Evolutionary conservation across 2,888 invertebrate genomes (phyloP).

Genomic region (Phasia obesa): DNA sequence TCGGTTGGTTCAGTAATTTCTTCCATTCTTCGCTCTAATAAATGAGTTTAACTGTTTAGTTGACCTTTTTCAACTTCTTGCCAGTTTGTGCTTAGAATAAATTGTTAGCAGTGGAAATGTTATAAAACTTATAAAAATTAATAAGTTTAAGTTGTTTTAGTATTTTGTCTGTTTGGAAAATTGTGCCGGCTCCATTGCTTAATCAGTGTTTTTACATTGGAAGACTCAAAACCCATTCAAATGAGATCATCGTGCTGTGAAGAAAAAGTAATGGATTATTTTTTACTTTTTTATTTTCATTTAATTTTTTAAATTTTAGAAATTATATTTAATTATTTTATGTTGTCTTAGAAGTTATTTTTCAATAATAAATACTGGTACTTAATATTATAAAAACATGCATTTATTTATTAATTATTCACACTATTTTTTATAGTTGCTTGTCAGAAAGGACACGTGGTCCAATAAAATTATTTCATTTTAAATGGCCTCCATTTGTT

Average conservation of each 20-base stretch:
- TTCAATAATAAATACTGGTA: too few relatives aligned
- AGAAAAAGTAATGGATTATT: background rate
- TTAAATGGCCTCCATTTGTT: too few relatives aligned
- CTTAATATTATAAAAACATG: too few relatives aligned
- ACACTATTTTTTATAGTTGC: background rate
- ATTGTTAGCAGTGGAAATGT: conserved; percentile 9
- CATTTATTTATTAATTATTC: background rate
- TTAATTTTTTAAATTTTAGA: too few relatives aligned
- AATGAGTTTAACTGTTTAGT: conserved; percentile 8
- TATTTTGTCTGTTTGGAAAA: background rate
- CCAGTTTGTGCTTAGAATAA: background rate
- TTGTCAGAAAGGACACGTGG: too few relatives aligned
- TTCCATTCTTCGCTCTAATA: background rate
- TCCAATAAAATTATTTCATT: too few relatives aligned
- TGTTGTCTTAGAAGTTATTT: too few relatives aligned
- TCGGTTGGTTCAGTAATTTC: background rate
- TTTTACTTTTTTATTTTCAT: background rate
- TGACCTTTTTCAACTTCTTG: conserved; percentile 46
- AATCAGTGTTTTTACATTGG: background rate
- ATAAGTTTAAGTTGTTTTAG: background rate
- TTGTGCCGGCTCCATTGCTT: conserved; percentile 13
- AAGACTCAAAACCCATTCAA: background rate
- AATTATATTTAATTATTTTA: too few relatives aligned
- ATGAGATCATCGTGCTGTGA: conserved; percentile 32
- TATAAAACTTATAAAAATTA: conserved; percentile 6